A percentile compares a stretch with the other conserved stretches of the same genome.
phyloP scores from a whole-genome alignment of 2,113 vertebrate species.

The Falcunculus frontatus region DNA sequence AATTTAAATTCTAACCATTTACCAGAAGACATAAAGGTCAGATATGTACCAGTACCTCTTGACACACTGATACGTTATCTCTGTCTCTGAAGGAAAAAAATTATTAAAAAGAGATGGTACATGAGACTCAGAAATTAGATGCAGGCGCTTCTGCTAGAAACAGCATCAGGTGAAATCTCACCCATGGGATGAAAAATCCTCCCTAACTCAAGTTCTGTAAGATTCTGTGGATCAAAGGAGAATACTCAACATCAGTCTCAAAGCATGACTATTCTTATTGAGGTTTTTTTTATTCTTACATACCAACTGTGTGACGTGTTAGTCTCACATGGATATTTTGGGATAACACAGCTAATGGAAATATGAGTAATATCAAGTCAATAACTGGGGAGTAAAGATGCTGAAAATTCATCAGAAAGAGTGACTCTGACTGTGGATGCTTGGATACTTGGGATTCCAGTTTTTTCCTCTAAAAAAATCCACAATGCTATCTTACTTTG shows the following conservation, averaged over 20 bases:
- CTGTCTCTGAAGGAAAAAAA: background rate
- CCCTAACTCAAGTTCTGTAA: background rate
- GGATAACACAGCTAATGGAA: background rate
- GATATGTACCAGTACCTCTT: background rate
- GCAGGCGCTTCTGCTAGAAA: background rate
- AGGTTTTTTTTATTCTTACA: background rate
- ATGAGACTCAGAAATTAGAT: slow-evolving; percentile 6
- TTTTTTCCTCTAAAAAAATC: background rate
- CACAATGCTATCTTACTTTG: background rate
- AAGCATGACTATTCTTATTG: background rate
- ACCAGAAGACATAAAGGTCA: slow-evolving; percentile 36
- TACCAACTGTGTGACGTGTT: background rate
- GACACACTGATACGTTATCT: background rate
- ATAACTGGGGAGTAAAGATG: background rate
- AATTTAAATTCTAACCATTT: slow-evolving; percentile 32
- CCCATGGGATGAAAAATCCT: background rate
- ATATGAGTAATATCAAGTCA: background rate
- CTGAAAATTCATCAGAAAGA: background rate
- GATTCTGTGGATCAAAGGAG: background rate
- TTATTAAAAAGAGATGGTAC: background rate
- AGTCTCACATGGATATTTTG: background rate
- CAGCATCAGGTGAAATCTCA: background rate
- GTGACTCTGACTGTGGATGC: background rate
- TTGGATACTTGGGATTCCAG: background rate
- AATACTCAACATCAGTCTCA: background rate